Percentiles rank a stretch among this genome's conserved stretches.
Conservation (phyloP, 2,113 vertebrate genomes). For the Lichenostomus cassidix region DNA sequence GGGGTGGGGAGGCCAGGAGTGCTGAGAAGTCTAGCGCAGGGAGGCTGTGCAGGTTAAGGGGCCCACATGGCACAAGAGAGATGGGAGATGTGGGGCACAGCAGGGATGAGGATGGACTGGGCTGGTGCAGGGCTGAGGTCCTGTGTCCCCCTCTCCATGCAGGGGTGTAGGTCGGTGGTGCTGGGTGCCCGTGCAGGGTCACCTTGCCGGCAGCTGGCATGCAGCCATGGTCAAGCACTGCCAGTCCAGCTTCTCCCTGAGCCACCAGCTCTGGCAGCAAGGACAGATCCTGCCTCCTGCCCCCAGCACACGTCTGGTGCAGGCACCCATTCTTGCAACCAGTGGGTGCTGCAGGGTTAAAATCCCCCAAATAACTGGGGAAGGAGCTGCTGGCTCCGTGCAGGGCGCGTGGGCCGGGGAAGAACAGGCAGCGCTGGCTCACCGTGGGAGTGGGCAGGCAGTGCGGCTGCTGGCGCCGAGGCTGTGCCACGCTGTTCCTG, state of each 20-base stretch:
- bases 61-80: accelerated
- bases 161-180: background rate
- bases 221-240: background rate
- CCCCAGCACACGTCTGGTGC: accelerated
- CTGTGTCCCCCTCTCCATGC: accelerated
- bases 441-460: constrained; percentile 14
- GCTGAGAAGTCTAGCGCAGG: background rate
- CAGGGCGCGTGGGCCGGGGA: background rate
- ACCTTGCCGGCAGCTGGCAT: background rate
- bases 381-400: background rate
- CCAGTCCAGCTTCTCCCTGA: background rate
- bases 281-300: background rate
- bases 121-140: background rate
- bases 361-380: background rate
- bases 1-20: accelerated
- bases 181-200: background rate
- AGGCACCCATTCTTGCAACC: background rate
- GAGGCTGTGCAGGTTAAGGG: too few relatives aligned
- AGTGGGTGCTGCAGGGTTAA: background rate
- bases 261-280: background rate
- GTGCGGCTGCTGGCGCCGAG: accelerated
- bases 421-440: constrained; percentile 35
- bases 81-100: background rate
- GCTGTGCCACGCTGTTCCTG: accelerated
- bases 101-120: background rate